These are phyloP conservation scores for Aleiodes sp. DNA, from an alignment of 1,140 invertebrate genomes.

Conservation along the genomic window DNA sequence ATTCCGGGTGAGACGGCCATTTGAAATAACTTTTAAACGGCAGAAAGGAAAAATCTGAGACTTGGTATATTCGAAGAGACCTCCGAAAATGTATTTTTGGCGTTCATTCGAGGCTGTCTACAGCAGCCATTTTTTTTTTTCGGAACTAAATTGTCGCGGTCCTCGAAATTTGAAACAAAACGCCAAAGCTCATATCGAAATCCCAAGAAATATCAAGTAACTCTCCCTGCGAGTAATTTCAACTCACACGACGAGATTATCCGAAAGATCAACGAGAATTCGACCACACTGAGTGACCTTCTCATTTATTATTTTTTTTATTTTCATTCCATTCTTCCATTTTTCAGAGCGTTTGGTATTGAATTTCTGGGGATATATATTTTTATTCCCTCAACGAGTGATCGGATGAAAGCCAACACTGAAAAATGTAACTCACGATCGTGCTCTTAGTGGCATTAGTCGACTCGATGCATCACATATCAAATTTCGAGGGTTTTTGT, in stretches of 20 bases:
- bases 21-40: too few species aligned
- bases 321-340: neutral
- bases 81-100: too few species aligned
- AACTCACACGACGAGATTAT: slow-evolving; percentile 22
- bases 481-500: slow-evolving; percentile 31
- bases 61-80: too few species aligned
- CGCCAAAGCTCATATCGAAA: too few species aligned
- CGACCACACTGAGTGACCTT: neutral
- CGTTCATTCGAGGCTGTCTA: slow-evolving; percentile 17
- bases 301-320: neutral
- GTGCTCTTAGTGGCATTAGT: slow-evolving; percentile 18
- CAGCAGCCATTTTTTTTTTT: slow-evolving; percentile 24
- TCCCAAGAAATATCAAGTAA: too few species aligned
- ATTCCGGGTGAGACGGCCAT: too few species aligned
- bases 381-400: neutral
- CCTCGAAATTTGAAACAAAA: too few species aligned
- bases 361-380: slow-evolving; percentile 21
- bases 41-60: too few species aligned
- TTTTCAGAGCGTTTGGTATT: slow-evolving; percentile 23
- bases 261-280: slow-evolving; percentile 12
- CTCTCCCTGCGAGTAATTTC: neutral
- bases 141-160: neutral
- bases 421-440: slow-evolving; percentile 36
- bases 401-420: slow-evolving; percentile 31
- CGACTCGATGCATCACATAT: slow-evolving; percentile 28